Conservation (phyloP, 1,140 invertebrate species). For the Oscheius sp. region DNA sequence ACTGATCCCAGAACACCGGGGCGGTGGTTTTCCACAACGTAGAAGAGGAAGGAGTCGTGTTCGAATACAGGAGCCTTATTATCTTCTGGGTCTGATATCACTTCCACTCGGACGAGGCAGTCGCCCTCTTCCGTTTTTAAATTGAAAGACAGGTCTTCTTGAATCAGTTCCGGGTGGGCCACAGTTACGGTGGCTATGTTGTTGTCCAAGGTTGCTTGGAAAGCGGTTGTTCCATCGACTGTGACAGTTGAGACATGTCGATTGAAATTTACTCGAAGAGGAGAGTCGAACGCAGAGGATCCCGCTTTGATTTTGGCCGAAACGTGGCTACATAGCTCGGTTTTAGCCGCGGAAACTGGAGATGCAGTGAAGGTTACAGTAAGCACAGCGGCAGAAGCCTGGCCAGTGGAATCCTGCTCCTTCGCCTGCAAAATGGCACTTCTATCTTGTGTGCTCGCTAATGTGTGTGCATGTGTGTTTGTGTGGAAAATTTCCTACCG, state of each 20-base stretch:
- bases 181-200: neutral
- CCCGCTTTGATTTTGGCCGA: neutral
- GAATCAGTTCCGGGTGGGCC: neutral
- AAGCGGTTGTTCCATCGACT: neutral
- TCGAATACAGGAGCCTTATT: conserved; percentile 4
- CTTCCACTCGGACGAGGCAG: neutral
- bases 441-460: neutral
- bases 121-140: neutral
- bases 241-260: neutral
- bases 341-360: neutral
- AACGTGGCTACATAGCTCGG: neutral
- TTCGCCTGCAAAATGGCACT: neutral
- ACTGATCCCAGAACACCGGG: conserved; percentile 18
- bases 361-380: neutral
- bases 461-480: neutral
- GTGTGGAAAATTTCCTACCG: neutral
- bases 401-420: neutral
- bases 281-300: neutral
- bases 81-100: neutral
- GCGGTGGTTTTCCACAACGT: conserved; percentile 19
- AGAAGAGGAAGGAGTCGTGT: conserved; percentile 8
- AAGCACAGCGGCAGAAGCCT: neutral
- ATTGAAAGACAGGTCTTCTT: neutral
- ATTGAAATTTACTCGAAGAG: neutral
- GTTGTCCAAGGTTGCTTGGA: neutral